Conservation (phyloP, 2,797 vertebrate genomes). For the Iguana delicatissima region DNA sequence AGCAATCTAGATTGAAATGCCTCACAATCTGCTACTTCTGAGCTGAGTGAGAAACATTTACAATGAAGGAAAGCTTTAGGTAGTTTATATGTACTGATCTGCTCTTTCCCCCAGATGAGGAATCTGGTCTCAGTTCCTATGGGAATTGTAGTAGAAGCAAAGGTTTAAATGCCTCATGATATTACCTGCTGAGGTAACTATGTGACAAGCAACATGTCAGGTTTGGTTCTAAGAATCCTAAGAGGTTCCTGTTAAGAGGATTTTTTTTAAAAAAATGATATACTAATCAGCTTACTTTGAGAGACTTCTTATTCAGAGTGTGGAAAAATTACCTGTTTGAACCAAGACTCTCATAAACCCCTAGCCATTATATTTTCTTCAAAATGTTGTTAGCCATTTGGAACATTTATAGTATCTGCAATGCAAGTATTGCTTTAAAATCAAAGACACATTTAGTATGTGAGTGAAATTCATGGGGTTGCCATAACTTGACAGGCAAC, state of each 20-base stretch:
- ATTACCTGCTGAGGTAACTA: too few species aligned
- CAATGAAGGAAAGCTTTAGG: background rate
- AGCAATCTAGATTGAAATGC: background rate
- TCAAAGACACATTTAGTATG: background rate
- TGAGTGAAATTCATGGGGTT: too few species aligned
- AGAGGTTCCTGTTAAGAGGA: background rate
- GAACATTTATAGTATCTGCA: background rate
- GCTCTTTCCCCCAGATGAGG: background rate
- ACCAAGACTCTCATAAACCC: too few species aligned
- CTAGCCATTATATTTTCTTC: background rate
- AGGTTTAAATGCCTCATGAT: background rate
- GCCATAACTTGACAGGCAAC: too few species aligned
- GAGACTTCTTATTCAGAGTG: too few species aligned
- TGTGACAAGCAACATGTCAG: too few species aligned
- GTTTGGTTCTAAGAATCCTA: background rate
- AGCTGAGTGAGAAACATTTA: slow-evolving; percentile 43
- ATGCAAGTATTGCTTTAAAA: background rate
- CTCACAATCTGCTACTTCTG: background rate
- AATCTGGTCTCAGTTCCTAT: background rate
- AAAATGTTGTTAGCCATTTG: background rate
- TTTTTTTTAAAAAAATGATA: too few species aligned
- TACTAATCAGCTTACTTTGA: too few species aligned
- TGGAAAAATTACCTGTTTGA: too few species aligned
- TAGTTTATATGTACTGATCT: background rate
- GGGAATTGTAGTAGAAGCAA: background rate